Evolutionary conservation across 1,140 invertebrate genomes (phyloP).

Genomic region (Mercenaria mercenaria): DNA sequence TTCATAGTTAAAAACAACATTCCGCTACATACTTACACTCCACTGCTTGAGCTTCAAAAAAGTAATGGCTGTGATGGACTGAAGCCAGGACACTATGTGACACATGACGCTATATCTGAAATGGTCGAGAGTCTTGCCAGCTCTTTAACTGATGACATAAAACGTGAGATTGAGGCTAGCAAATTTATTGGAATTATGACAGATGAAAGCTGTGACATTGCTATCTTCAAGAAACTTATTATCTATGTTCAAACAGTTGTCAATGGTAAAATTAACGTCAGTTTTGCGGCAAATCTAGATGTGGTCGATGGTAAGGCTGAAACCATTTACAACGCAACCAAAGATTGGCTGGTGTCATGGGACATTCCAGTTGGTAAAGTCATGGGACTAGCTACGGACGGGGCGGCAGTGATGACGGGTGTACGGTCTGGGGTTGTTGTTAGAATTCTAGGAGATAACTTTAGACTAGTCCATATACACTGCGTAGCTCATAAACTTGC

Average conservation of each 20-base stretch:
- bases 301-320: not conserved
- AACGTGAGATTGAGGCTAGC: not conserved
- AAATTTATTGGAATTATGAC: too few relatives aligned
- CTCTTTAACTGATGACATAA: too few relatives aligned
- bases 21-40: not conserved
- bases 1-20: conserved; percentile 2
- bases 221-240: too few relatives aligned
- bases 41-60: not conserved
- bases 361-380: not conserved
- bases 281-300: not conserved
- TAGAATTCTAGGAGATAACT: not conserved
- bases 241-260: too few relatives aligned
- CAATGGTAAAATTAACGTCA: not conserved
- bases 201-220: too few relatives aligned
- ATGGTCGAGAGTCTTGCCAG: too few relatives aligned
- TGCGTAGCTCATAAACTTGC: not conserved
- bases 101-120: too few relatives aligned
- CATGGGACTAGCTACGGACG: not conserved
- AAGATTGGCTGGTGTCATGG: not conserved
- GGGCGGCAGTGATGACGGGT: conserved; percentile 6
- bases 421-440: not conserved
- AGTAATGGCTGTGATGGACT: not conserved
- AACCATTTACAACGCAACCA: not conserved
- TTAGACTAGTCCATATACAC: not conserved
- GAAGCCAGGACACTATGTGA: not conserved